Base-by-base conservation (phyloP, 1,140 invertebrate species). In the Episyrphus balteatus region DNA sequence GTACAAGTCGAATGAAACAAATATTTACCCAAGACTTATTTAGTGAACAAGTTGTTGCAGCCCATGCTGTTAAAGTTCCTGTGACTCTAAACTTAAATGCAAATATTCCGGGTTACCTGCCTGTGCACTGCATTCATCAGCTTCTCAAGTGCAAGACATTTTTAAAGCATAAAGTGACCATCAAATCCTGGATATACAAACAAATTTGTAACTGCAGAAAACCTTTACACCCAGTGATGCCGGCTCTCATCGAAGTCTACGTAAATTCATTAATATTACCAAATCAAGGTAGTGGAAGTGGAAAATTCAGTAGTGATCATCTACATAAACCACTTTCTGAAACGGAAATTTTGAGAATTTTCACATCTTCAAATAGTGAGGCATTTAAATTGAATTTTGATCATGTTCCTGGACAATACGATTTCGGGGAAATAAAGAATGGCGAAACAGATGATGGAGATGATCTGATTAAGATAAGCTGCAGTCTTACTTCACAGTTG, bases 21-120 rank as follows among this genome's bases (percentile, higher is more conserved):
- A 90, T 97, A 26, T 97, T 98, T 59, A 97, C 88, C 2, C 90
- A 94, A 59, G 92, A 98, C 63, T 90, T 98, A 52, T 98, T 98
- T 64, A 96, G 92, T 2, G 93, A 98, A 70, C 92, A 96, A 75
- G 91, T 97, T 32, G 91, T 98, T 1, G 92, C 93, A 0, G 77
- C 90, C 15, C 92, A 96, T 72, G 94, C 94, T 1, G 88, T 97
- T 0, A 92, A 92, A 64, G 92, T 98, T 15, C 90, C 92, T 0
- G 93, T 98, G 0, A 98, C 94, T 0, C 77, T 80, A 1, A 84
- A 85, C 60, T 72, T 98, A 7, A 95, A 87, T 70, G 89, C 86
- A 17, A 86, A 85, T 49, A 87, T 95, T 46, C 78, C 80, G 2
- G 93, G 94, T 15, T 98, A 95, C 71, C 69, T 99, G 46, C 94